Base-by-base conservation (phyloP, 1,140 invertebrate species). In the Dreissena rostriformis region DNA sequence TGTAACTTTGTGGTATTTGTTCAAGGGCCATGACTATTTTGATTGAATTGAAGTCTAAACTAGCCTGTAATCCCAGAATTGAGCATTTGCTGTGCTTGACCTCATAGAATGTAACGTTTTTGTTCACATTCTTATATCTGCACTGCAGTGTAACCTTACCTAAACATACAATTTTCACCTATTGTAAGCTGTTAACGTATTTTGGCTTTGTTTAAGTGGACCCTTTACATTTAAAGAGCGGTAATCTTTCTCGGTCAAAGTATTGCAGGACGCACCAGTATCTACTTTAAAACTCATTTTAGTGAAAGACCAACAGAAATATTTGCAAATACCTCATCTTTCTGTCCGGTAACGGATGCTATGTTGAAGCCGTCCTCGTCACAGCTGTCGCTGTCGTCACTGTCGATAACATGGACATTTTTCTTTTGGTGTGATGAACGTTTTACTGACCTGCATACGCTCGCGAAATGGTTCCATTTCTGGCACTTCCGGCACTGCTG, bases 291-390 rank as follows among this genome's bases (percentile, higher is more conserved):
- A 71, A 17, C 11, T 29, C 49, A 39, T 51, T 15, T 17, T 15
- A 12, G 28, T 29, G 28, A 39, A 39, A 39, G 22, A n/a, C 68
- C 68, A 26, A 29, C 68, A 28, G 8, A n/a, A 39, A 71, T 39
- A 39, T 71, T 39, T 39, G 49, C 68, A 71, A 71, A 29, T 71
- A 51, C 49, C 7, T 71, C 8, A 12, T 49, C 68, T n/a, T 71
- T 28, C 17, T 71, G 28, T 61, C 17, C 12, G 17, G 22, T 24
- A n/a, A n/a, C 22, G 12, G 53, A 57, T 57, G 12, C 12, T 14
- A 57, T 19, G 53, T 12, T 61, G 22, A n/a, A 19, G 22, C 17
- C 57, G 12, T n/a, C 6, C 57, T n/a, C 57, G 17, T 61, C 22
- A n/a, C 22, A 4, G 22, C 57, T n/a, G 22, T 61, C 57, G 22